Evolutionary conservation across 2,797 vertebrate species (phyloP).

Genomic region (Sebastolobus alascanus): DNA sequence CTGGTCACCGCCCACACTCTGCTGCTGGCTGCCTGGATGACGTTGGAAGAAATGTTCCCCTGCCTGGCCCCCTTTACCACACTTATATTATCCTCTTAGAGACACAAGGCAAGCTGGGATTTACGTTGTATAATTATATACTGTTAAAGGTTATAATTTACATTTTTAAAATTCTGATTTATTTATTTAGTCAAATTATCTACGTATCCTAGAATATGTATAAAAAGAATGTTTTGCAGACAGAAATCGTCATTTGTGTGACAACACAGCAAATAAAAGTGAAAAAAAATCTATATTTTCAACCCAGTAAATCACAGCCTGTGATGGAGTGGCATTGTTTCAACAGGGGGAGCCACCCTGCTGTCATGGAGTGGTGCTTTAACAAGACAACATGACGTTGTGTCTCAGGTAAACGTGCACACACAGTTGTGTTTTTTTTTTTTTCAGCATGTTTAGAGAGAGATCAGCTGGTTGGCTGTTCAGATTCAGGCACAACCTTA

Average conservation of each 20-base stretch:
- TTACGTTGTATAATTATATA: slow-evolving; percentile 18
- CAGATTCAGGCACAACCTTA: slow-evolving; percentile 27
- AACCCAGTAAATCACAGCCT: slow-evolving; percentile 29
- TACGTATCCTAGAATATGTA: not conserved
- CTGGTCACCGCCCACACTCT: slow-evolving; percentile 64
- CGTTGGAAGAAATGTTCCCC: slow-evolving; percentile 36
- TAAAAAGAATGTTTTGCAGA: not conserved
- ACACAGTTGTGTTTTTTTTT: not conserved
- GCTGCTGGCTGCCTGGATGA: slow-evolving; percentile 38
- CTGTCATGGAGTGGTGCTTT: slow-evolving; percentile 50
- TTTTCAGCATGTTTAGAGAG: slow-evolving; percentile 10
- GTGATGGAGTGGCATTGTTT: slow-evolving; percentile 52
- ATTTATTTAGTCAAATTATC: not conserved
- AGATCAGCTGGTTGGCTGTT: slow-evolving; percentile 42
- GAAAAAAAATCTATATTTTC: not conserved
- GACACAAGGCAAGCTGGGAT: slow-evolving; percentile 7
- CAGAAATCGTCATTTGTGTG: not conserved
- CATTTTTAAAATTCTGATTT: not conserved
- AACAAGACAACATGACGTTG: slow-evolving; percentile 54
- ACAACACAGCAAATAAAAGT: not conserved
- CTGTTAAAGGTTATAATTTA: not conserved
- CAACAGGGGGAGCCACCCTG: slow-evolving; percentile 50
- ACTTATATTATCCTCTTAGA: slow-evolving; percentile 51
- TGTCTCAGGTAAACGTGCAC: slow-evolving; percentile 53
- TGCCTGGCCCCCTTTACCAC: slow-evolving; percentile 33